Conservation (phyloP, 2,888 invertebrate species). For the Heliconius aoede region DNA sequence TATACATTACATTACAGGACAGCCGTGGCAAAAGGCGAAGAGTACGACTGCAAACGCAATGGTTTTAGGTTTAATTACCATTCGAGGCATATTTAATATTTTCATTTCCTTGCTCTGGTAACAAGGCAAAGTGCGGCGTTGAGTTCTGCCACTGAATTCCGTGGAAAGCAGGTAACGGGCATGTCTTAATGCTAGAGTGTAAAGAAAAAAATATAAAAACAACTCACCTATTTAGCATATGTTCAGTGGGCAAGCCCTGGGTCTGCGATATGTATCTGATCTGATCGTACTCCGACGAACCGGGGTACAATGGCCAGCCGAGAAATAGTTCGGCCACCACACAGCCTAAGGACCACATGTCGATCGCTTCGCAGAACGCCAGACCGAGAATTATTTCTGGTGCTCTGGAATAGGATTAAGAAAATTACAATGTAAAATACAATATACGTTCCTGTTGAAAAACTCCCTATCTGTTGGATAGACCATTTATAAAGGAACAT, state of each 20-base stretch:
- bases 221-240: constrained; percentile 95
- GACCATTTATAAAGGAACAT: no score
- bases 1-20: no score
- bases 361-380: constrained; percentile 99
- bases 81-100: neutral
- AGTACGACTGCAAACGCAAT: neutral
- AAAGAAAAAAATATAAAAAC: neutral
- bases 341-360: constrained; percentile 99
- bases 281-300: constrained; percentile 99
- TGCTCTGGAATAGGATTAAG: constrained; percentile 83
- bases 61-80: neutral
- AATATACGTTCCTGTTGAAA: no score
- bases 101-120: neutral
- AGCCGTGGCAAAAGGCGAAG: no score
- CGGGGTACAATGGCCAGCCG: constrained; percentile 99
- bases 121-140: neutral
- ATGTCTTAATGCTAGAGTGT: neutral
- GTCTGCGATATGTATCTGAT: constrained; percentile 98
- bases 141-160: neutral
- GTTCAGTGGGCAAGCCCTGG: constrained; percentile 98
- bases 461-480: no score
- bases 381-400: constrained; percentile 98
- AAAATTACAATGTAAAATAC: neutral
- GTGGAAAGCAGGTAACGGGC: neutral
- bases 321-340: constrained; percentile 99